Evolutionary conservation across 2,888 invertebrate species (phyloP), one percentile per base, ranked within the genome.

Genomic region (Drosophila paucipuncta): DNA sequence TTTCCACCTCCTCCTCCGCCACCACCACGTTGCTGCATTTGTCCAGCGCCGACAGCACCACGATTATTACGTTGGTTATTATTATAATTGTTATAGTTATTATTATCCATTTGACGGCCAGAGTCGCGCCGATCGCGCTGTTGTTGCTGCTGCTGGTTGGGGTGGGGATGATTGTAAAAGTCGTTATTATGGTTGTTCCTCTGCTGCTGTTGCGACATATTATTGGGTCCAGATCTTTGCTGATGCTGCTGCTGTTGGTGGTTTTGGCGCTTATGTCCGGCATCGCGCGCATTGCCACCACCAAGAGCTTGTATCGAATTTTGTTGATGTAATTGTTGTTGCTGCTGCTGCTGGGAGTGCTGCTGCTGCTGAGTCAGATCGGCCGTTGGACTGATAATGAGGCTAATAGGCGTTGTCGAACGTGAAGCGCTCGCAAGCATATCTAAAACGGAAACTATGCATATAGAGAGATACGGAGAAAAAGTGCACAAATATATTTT

Each of bases 361-460:
- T 43, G 47, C 47, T 47, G 47, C 43, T 43, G 89, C 64, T 90
- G 92, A 79, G 96, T 96, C 94, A 97, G 97, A 93, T 98, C 98
- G 82, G 96, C 95, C 2, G 97, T 97, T 61, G 97, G 97, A 84
- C 97, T 97, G 65, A 85, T 82, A 61, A 95, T 94, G 43, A 95
- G 94, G 73, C 96, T 96, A 9, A 96, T 96, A 13, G 97, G 97
- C 2, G 97, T 97, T 67, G 96, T 96, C 62, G 97, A 97, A 65
- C 97, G 95, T n/a, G 97, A 97, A 52, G 94, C 93, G 89, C 94
- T 94, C 82, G 93, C 93, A 76, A 94, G 92, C 91, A 94, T 93
- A 90, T 94, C 94, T 93, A 94, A 91, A 92, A 94, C 92, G 78
- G 92, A 92, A 89, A 92, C 91, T 92, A 68, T 68, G 63, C 76